These are phyloP conservation scores for Formica selysi DNA, from an alignment of 1,140 invertebrate species.

Conservation along the genomic window DNA sequence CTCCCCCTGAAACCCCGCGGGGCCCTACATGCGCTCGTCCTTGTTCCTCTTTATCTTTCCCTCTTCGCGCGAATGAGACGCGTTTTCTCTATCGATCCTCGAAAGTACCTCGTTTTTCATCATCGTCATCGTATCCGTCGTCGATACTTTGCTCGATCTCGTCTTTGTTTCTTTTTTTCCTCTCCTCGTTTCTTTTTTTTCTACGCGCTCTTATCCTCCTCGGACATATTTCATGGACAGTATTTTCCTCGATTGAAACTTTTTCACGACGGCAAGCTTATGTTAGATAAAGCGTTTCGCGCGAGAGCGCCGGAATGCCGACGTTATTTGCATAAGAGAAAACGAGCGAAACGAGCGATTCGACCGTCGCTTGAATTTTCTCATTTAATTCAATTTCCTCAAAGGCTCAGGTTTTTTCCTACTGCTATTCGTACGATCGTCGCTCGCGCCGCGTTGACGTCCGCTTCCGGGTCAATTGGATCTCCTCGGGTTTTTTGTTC, in stretches of 20 bases:
- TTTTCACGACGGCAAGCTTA: slow-evolving; percentile 20
- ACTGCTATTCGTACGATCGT: background rate
- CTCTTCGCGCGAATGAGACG: slow-evolving; percentile 25
- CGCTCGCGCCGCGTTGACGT: slow-evolving; percentile 48
- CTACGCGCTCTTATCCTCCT: background rate
- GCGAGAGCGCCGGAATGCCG: slow-evolving; percentile 2
- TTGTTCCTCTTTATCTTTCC: slow-evolving; percentile 34
- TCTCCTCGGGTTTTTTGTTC: slow-evolving; percentile 72
- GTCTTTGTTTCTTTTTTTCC: slow-evolving; percentile 9
- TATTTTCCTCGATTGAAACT: slow-evolving; percentile 15
- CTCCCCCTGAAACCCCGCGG: slow-evolving; percentile 41
- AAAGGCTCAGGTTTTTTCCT: slow-evolving; percentile 4
- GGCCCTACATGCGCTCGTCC: slow-evolving; percentile 28
- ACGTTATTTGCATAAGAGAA: slow-evolving; percentile 20
- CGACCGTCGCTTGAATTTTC: slow-evolving; percentile 7
- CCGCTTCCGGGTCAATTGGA: slow-evolving; percentile 78
- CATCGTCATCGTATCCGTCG: slow-evolving; percentile 53
- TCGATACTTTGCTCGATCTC: slow-evolving; percentile 39
- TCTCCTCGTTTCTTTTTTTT: background rate
- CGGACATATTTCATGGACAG: slow-evolving; percentile 23
- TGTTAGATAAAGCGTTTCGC: slow-evolving; percentile 3
- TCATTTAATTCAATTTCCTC: slow-evolving; percentile 32
- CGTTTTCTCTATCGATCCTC: slow-evolving; percentile 62
- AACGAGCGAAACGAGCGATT: background rate
- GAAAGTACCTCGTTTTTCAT: slow-evolving; percentile 56